Evolutionary conservation across 2,113 vertebrate genomes (phyloP).

Genomic region (Urocynchramus pylzowi): DNA sequence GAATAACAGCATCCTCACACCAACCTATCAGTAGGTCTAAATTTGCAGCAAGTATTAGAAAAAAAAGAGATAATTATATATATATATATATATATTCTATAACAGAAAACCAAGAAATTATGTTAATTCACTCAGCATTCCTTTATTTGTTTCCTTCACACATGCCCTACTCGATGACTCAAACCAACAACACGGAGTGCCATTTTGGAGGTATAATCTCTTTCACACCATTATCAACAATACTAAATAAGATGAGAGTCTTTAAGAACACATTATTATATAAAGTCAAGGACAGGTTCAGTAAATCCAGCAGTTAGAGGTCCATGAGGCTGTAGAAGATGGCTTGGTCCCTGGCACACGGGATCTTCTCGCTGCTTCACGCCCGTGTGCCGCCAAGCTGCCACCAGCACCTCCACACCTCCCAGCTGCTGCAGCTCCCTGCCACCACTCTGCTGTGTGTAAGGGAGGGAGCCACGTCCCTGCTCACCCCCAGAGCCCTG

Average conservation of each 20-base stretch:
- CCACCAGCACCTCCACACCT: not conserved
- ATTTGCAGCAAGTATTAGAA: not conserved
- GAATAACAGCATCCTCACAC: not conserved
- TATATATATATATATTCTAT: not conserved
- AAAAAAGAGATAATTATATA: not conserved
- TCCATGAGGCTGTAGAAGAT: not conserved
- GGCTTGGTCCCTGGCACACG: not conserved
- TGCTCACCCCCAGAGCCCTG: not conserved
- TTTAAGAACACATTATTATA: not conserved
- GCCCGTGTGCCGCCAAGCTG: not conserved
- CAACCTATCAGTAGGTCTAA: not conserved
- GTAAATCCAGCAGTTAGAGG: not conserved
- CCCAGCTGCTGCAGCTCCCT: not conserved
- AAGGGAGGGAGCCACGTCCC: rapidly evolving
- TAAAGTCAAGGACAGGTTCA: not conserved
- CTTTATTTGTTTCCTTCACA: not conserved
- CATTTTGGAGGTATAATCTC: not conserved
- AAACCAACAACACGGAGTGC: not conserved
- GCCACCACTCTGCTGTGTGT: not conserved
- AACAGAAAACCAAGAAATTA: not conserved
- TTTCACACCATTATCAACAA: not conserved
- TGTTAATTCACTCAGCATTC: not conserved
- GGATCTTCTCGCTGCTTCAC: rapidly evolving
- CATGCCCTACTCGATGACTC: not conserved
- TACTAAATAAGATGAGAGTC: not conserved